phyloP scores from a whole-genome alignment of 2,797 vertebrate genomes.

The Myiothlypis chrysogaster region DNA sequence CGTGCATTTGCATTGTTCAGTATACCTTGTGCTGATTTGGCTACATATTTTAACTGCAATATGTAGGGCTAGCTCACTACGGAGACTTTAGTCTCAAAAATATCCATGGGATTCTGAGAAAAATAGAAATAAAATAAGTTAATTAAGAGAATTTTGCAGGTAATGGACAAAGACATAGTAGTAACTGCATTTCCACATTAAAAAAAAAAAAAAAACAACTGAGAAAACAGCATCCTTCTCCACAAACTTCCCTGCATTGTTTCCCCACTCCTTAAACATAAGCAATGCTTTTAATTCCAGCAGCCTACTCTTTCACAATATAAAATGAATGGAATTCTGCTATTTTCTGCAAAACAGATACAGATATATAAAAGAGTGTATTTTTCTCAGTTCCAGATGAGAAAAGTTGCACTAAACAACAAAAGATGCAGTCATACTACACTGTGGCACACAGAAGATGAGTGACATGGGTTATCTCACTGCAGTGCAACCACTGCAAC shows the following conservation, averaged over 20 bases:
- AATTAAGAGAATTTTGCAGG: not conserved
- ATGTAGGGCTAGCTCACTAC: not conserved
- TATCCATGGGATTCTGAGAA: not conserved
- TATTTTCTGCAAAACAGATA: not conserved
- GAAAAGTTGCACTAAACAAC: not conserved
- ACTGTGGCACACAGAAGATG: accelerated
- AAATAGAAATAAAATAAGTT: not conserved
- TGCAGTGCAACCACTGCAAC: not conserved
- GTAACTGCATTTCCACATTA: not conserved
- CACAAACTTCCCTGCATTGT: not conserved
- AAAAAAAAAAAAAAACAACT: not conserved
- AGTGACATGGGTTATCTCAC: too few relatives aligned
- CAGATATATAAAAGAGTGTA: not conserved
- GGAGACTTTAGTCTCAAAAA: not conserved
- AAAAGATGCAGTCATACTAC: not conserved
- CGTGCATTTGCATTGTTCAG: not conserved
- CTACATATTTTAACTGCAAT: not conserved
- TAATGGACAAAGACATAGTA: not conserved
- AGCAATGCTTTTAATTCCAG: not conserved
- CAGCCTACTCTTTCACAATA: not conserved
- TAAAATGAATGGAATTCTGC: not conserved
- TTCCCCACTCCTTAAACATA: not conserved
- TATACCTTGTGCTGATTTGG: not conserved
- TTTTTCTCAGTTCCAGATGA: not conserved
- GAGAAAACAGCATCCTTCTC: not conserved